A percentile compares a stretch with the other conserved stretches of the same genome.
Conservation (phyloP, 2,113 vertebrate genomes). For the Chloroceryle aenea region DNA sequence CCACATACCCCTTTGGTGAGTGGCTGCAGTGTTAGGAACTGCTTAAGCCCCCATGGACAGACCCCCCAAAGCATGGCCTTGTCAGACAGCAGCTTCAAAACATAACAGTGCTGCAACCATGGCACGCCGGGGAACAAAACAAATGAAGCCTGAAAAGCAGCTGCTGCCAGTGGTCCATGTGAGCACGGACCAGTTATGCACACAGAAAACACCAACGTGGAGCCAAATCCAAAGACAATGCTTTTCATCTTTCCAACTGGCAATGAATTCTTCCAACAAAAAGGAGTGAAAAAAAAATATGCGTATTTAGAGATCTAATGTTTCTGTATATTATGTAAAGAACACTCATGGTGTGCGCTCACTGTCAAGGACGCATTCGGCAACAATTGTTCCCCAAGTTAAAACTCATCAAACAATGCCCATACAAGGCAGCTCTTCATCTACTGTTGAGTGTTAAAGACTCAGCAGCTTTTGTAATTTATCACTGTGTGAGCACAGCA, state of each 20-base stretch:
- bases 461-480: constrained; percentile 14
- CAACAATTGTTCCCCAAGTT: constrained; percentile 30
- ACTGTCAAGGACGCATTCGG: neutral
- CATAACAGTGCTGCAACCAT: neutral
- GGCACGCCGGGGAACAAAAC: neutral
- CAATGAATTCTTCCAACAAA: neutral
- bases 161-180: accelerated
- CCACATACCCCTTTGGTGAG: accelerated
- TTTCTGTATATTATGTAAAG: neutral
- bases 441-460: constrained; percentile 23
- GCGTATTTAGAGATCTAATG: neutral
- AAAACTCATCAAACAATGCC: constrained; percentile 41
- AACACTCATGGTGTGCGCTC: neutral
- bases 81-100: neutral
- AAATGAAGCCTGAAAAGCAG: neutral
- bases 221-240: neutral
- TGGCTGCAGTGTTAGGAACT: accelerated
- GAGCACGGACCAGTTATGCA: accelerated
- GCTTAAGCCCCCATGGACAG: accelerated
- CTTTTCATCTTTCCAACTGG: neutral
- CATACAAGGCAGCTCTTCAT: constrained; percentile 41
- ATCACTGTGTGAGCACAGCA: constrained; percentile 14
- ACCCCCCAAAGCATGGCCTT: accelerated
- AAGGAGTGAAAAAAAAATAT: neutral
- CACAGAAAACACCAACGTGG: accelerated